phyloP scores from a whole-genome alignment of 2,797 vertebrate species.

The Adelosebastes latens region DNA sequence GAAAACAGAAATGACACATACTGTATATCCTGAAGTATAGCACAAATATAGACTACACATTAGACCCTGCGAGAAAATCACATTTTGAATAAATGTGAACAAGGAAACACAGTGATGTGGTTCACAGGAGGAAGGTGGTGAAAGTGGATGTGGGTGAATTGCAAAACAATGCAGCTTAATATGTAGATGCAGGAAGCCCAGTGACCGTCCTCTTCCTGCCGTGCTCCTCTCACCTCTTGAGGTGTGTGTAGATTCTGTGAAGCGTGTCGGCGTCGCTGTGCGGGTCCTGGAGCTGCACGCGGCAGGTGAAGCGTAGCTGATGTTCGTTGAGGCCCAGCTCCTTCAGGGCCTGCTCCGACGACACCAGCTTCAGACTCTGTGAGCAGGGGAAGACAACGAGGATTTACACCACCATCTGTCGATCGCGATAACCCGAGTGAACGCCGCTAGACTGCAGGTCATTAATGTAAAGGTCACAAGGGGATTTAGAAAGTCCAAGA shows the following conservation, averaged over 20 bases:
- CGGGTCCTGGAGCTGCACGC: constrained; percentile 91
- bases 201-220: not conserved
- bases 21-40: not conserved
- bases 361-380: constrained; percentile 92
- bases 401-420: not conserved
- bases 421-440: not conserved
- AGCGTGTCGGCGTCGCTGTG: constrained; percentile 92
- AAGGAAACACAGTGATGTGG: not conserved
- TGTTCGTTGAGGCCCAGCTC: constrained; percentile 95
- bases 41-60: not conserved
- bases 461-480: not conserved
- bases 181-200: not conserved
- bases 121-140: not conserved
- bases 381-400: not conserved
- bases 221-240: constrained; percentile 85
- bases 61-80: not conserved
- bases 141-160: not conserved
- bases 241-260: constrained; percentile 89
- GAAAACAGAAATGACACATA: not conserved
- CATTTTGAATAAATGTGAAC: too few relatives aligned
- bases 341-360: constrained; percentile 94
- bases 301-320: constrained; percentile 96
- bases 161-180: not conserved
- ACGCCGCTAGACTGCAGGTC: not conserved
- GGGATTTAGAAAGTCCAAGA: not conserved